Conservation (phyloP, 2,113 vertebrate genomes). For the Falco punctatus region DNA sequence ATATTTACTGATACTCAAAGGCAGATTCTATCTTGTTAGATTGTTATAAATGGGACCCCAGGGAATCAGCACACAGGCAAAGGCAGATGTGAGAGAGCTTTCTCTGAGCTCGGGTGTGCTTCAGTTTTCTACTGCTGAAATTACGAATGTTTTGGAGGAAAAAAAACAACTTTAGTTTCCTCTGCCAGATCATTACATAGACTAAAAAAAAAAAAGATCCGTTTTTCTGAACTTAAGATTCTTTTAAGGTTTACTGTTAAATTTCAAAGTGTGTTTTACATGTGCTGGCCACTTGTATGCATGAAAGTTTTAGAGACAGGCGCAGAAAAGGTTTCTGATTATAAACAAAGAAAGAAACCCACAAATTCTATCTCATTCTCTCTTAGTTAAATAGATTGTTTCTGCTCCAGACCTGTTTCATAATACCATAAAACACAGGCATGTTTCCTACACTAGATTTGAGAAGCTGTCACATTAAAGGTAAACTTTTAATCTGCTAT, state of each 20-base stretch:
- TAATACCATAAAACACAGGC: constrained; percentile 58
- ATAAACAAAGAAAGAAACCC: constrained; percentile 50
- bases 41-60: constrained; percentile 78
- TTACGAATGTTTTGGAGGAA: constrained; percentile 39
- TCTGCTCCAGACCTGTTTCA: constrained; percentile 65
- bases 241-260: constrained; percentile 60
- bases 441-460: constrained; percentile 29
- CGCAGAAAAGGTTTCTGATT: constrained; percentile 28
- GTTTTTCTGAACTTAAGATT: constrained; percentile 32
- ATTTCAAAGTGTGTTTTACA: constrained; percentile 47
- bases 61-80: constrained; percentile 70
- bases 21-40: constrained; percentile 83
- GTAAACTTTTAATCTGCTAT: constrained; percentile 71
- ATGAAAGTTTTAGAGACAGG: constrained; percentile 22
- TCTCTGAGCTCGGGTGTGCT: constrained; percentile 48
- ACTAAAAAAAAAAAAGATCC: not conserved
- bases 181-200: constrained; percentile 60
- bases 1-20: constrained; percentile 84
- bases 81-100: constrained; percentile 74
- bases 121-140: constrained; percentile 65
- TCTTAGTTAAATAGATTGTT: constrained; percentile 35
- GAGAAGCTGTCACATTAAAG: constrained; percentile 59
- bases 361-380: constrained; percentile 24
- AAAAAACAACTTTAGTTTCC: constrained; percentile 3
- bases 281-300: constrained; percentile 26